phyloP scores from a whole-genome alignment of 2,113 vertebrate species.

The Mirza zaza region DNA sequence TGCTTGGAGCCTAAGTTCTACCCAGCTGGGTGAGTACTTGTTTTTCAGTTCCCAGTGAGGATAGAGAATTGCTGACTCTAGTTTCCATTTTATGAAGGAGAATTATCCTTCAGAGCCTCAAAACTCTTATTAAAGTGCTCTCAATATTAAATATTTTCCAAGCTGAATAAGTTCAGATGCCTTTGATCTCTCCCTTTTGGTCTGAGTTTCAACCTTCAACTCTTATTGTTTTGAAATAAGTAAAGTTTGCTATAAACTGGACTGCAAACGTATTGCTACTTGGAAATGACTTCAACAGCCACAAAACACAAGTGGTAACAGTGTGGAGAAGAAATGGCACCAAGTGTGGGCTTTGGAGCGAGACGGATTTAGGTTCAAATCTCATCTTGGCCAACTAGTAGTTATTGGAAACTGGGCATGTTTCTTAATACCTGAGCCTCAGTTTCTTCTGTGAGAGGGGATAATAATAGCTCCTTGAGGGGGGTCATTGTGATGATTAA shows the following conservation, averaged over 20 bases:
- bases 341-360: not conserved
- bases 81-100: slow-evolving; percentile 27
- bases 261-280: slow-evolving; percentile 15
- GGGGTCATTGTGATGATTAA: slow-evolving; percentile 2
- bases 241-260: not conserved
- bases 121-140: slow-evolving; percentile 47
- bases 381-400: not conserved
- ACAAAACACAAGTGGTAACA: not conserved
- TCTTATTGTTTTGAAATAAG: slow-evolving; percentile 36
- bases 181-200: slow-evolving; percentile 15
- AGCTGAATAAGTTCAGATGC: not conserved
- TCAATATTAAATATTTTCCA: slow-evolving; percentile 44
- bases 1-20: slow-evolving; percentile 21
- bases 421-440: slow-evolving; percentile 20
- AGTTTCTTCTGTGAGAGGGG: not conserved
- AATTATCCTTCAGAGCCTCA: slow-evolving; percentile 32
- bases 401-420: not conserved
- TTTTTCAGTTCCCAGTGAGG: not conserved
- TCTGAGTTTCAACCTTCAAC: slow-evolving; percentile 45
- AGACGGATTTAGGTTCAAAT: not conserved
- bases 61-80: slow-evolving; percentile 4
- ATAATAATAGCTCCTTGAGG: not conserved
- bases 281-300: not conserved
- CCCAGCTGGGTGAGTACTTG: not conserved
- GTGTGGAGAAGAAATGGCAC: not conserved